A percentile compares a stretch with the other conserved stretches of the same genome.
phyloP scores from a whole-genome alignment of 2,113 vertebrate genomes.

The Salvelinus namaycush region DNA sequence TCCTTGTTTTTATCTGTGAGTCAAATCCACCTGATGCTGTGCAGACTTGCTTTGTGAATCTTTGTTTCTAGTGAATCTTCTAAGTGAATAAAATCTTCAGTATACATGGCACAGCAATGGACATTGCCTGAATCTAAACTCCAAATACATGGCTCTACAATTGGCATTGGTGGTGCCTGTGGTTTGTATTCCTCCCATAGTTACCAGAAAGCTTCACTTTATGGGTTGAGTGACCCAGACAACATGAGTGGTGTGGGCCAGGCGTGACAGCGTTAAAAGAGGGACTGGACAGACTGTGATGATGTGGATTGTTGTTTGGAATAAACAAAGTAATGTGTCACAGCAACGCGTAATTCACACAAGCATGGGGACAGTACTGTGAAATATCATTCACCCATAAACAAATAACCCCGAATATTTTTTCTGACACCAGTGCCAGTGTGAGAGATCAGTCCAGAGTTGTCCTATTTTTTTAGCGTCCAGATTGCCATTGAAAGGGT shows the following conservation, averaged over 20 bases:
- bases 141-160: not conserved
- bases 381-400: slow-evolving; percentile 39
- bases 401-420: slow-evolving; percentile 45
- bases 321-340: slow-evolving; percentile 45
- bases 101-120: not conserved
- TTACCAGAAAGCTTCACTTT: not conserved
- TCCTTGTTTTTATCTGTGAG: not conserved
- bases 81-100: not conserved
- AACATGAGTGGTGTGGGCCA: not conserved
- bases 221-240: not conserved
- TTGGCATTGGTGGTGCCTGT: not conserved
- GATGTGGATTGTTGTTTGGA: not conserved
- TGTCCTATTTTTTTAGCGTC: too few species aligned
- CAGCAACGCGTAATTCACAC: slow-evolving; percentile 31
- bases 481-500: too few species aligned
- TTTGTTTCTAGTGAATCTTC: not conserved
- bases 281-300: not conserved
- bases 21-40: not conserved
- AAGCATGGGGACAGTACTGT: slow-evolving; percentile 28
- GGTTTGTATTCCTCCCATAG: not conserved
- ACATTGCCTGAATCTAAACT: not conserved
- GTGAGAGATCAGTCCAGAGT: not conserved
- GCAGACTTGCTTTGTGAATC: not conserved
- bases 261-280: not conserved
- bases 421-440: slow-evolving; percentile 18